These are phyloP conservation scores for Netelia virgata DNA, from an alignment of 2,888 invertebrate genomes.

Conservation along the genomic window DNA sequence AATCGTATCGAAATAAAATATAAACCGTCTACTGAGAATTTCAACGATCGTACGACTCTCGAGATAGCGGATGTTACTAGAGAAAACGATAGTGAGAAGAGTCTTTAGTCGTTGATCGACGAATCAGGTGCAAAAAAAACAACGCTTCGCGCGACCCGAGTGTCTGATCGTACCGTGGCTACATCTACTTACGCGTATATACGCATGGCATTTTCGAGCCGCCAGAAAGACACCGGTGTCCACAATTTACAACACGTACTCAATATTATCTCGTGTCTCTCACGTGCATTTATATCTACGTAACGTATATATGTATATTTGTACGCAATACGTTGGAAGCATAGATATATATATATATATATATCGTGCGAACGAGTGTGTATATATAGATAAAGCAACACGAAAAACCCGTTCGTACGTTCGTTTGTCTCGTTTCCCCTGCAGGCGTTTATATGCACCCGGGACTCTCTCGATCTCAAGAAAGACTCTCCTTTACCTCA, in stretches of 20 bases:
- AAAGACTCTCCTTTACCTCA: conserved; percentile 59
- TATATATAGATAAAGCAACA: conserved; percentile 59
- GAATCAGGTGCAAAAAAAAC: not conserved
- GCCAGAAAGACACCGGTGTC: conserved; percentile 20
- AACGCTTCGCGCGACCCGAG: not conserved
- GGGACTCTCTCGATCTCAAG: conserved; percentile 46
- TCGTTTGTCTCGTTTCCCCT: conserved; percentile 56
- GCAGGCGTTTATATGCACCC: conserved; percentile 48
- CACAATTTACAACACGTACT: conserved; percentile 42
- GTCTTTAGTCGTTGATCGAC: not conserved
- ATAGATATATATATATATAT: not conserved
- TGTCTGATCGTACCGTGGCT: not conserved
- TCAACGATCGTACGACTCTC: conserved; percentile 13
- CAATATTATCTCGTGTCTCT: conserved; percentile 57
- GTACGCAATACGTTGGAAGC: not conserved
- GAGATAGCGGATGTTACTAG: conserved; percentile 17
- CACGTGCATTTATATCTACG: conserved; percentile 11
- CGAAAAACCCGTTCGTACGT: conserved; percentile 66
- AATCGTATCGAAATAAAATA: not conserved
- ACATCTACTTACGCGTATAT: not conserved
- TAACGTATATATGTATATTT: not conserved
- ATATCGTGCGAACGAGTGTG: conserved; percentile 16
- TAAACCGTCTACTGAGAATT: conserved; percentile 7
- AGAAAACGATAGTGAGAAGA: conserved; percentile 19
- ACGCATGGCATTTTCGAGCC: conserved; percentile 25